Conservation (phyloP, 53 echinoderm and acorn worm genomes). For the Paracentrotus lividus region DNA sequence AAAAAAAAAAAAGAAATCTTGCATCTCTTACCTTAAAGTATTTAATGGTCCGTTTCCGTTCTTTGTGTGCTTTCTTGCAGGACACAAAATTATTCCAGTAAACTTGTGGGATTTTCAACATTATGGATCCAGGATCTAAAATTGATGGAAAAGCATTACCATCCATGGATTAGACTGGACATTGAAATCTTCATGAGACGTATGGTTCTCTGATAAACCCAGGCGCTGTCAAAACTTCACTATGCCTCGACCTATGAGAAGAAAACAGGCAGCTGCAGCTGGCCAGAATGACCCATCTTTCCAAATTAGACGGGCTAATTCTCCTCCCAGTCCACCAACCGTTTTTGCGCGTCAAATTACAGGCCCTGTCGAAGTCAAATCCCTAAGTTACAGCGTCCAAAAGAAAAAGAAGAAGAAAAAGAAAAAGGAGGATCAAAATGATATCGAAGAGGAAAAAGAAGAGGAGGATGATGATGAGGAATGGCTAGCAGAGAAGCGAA, state of each 20-base stretch:
- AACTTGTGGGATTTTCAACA: not conserved
- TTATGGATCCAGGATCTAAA: not conserved
- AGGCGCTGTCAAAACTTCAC: not conserved
- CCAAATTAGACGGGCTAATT: not conserved
- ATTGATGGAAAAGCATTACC: not conserved
- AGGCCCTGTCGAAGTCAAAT: conserved; percentile 37
- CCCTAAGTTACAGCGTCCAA: not conserved
- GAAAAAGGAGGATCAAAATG: not conserved
- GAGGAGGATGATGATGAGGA: conserved; percentile 53
- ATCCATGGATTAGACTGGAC: not conserved
- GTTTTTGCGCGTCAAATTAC: conserved; percentile 23
- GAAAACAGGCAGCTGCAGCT: not conserved
- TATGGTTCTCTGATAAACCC: not conserved
- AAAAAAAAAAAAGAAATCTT: too few relatives aligned
- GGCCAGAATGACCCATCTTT: not conserved
- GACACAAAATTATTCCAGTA: not conserved
- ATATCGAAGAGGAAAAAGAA: not conserved
- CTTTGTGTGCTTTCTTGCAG: not conserved
- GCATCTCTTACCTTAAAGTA: too few relatives aligned
- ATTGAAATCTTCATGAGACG: not conserved
- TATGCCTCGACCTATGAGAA: conserved; percentile 49
- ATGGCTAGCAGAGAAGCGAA: conserved; percentile 40
- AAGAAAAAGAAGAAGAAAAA: conserved; percentile 64
- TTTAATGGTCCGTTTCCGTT: not conserved
- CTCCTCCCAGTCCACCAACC: conserved; percentile 5